Evolutionary conservation across 2,888 invertebrate species (phyloP), one percentile per base, ranked within the genome.

Genomic region (Crepidodera aurea): DNA sequence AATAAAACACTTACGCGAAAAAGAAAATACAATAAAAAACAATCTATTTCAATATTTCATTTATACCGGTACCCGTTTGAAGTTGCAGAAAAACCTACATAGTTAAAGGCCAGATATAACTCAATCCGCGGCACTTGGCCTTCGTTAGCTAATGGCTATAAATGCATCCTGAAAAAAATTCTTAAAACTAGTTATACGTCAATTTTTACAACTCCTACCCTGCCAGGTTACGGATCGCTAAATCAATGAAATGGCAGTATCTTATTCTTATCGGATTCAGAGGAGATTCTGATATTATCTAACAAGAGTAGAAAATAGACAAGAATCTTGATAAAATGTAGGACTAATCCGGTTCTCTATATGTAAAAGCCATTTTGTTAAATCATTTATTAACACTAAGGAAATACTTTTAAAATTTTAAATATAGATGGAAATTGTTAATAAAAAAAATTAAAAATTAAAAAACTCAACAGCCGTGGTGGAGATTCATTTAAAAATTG

Each of bases 221-320:
- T 58, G 56, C 66, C 61, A 62, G 66, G 74, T 75, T 74, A 76
- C 75, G 75, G 75, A 74, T 75, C 74, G 76, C 68, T 74, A 74
- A 77, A 71, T 77, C 73, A 74, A 73, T 75, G 76, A 77, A 77
- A 77, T 76, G 77, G 77, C 77, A 76, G 74, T 77, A 77, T 77
- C 77, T 75, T 72, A 73, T 73, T 71, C 74, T 73, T 75, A 77
- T 77, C 77, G 71, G 74, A 73, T 76, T 71, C 73, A 67, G 71
- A 73, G 70, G 66, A 66, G 71, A 63, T 67, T 69, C 69, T 67
- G 76, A 75, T 75, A 72, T 69, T 72, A 74, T 74, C 73, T 67
- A 71, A 71, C 71, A 69, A 71, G 69, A 66, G 69, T 48, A 62
- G 66, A 62, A 65, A 71, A 70, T 68, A 69, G 71, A 74, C 71